These are phyloP conservation scores for Uropetala carovei DNA, from an alignment of 2,888 invertebrate genomes.

Conservation along the genomic window DNA sequence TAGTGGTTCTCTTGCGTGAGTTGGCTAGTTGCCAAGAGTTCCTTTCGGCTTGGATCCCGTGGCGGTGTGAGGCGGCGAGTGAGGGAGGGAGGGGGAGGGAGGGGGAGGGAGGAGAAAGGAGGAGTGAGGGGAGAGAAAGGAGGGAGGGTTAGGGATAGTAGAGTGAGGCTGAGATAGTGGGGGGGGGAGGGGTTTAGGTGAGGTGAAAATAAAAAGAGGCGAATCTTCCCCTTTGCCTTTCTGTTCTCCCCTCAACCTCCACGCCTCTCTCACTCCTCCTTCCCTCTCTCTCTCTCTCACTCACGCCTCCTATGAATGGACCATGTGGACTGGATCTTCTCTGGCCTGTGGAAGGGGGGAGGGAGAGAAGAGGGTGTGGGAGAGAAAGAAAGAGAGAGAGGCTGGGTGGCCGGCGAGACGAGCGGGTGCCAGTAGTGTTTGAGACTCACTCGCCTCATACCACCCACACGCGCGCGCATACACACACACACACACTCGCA, in stretches of 20 bases:
- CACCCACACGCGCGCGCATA: conserved; percentile 25
- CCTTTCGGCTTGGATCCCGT: conserved; percentile 55
- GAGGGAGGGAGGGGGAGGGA: background rate
- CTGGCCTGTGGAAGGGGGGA: background rate
- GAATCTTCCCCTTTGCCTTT: background rate
- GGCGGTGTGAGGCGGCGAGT: background rate
- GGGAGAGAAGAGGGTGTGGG: background rate
- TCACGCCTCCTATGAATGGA: conserved; percentile 62
- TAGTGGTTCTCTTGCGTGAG: conserved; percentile 61
- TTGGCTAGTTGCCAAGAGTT: conserved; percentile 53
- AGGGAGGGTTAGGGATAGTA: conserved; percentile 10
- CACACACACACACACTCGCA: background rate
- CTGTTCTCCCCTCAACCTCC: background rate
- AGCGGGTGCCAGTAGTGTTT: conserved; percentile 47
- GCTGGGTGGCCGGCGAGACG: conserved; percentile 60
- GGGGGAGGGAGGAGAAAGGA: background rate
- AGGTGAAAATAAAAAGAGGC: conserved; percentile 24
- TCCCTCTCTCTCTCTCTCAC: background rate
- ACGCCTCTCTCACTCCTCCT: background rate
- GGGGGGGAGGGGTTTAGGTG: conserved; percentile 43
- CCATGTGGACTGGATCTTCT: conserved; percentile 60
- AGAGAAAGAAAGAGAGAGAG: background rate
- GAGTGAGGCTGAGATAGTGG: conserved; percentile 37
- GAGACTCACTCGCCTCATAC: conserved; percentile 32
- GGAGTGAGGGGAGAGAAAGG: background rate